Evolutionary conservation across 2,113 vertebrate species (phyloP).

Genomic region (Agapornis roseicollis): DNA sequence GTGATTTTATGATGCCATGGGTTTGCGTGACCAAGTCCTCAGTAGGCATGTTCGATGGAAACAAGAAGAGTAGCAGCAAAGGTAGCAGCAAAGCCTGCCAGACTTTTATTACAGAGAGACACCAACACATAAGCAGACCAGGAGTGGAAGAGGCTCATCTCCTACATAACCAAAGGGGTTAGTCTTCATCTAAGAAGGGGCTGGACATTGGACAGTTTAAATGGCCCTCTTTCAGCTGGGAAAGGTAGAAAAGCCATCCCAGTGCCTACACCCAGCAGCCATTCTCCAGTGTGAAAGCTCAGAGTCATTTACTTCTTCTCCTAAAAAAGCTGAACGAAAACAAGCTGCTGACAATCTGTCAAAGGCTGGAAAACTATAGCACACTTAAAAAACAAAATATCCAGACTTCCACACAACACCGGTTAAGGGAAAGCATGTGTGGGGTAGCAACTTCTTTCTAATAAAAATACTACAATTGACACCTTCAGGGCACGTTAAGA

Average conservation of each 20-base stretch:
- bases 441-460: not conserved
- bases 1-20: not conserved
- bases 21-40: not conserved
- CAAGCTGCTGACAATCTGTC: not conserved
- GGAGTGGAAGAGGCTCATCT: not conserved
- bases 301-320: not conserved
- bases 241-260: not conserved
- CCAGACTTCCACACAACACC: not conserved
- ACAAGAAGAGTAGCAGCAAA: not conserved
- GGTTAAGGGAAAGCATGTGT: not conserved
- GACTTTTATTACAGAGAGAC: not conserved
- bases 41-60: not conserved
- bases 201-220: accelerated
- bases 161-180: not conserved
- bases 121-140: not conserved
- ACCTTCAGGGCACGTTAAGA: not conserved
- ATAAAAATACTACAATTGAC: not conserved
- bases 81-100: not conserved
- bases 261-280: not conserved
- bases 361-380: not conserved
- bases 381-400: not conserved
- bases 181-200: not conserved
- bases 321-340: not conserved
- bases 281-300: not conserved
- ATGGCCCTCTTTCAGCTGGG: not conserved